These are phyloP conservation scores for Ibycter americanus DNA, from an alignment of 2,797 vertebrate genomes.

Conservation along the genomic window DNA sequence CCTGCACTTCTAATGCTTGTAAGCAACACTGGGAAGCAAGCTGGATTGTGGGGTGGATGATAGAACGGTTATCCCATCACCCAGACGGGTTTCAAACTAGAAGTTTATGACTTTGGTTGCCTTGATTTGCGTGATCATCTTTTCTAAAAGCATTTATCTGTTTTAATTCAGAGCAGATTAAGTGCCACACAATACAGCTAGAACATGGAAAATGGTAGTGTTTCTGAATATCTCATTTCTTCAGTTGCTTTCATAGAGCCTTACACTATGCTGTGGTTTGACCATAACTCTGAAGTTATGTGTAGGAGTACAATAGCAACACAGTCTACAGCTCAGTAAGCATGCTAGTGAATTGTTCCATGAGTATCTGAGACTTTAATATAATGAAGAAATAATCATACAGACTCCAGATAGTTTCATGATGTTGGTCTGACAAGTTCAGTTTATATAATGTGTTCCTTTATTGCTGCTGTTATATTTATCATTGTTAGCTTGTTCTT, in stretches of 20 bases:
- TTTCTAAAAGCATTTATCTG: background rate
- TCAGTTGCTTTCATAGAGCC: background rate
- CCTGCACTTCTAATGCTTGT: background rate
- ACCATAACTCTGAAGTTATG: background rate
- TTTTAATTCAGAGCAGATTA: constrained; percentile 44
- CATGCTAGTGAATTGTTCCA: background rate
- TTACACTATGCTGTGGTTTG: background rate
- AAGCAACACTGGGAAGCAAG: background rate
- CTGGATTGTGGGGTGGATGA: background rate
- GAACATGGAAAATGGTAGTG: background rate
- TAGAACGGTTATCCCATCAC: background rate
- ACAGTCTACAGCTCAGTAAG: background rate
- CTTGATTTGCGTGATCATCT: background rate
- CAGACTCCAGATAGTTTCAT: background rate
- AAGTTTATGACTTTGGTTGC: background rate
- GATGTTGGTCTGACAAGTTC: background rate
- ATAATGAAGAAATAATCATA: background rate
- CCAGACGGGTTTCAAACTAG: background rate
- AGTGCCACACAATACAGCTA: background rate
- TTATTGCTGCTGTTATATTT: background rate
- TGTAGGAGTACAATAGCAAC: background rate
- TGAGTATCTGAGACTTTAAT: background rate
- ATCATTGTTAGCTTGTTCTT: background rate
- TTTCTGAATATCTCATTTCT: background rate
- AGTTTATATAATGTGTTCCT: background rate